Evolutionary conservation across 2,113 vertebrate genomes (phyloP).

Genomic region (Pollimyrus isidori): DNA sequence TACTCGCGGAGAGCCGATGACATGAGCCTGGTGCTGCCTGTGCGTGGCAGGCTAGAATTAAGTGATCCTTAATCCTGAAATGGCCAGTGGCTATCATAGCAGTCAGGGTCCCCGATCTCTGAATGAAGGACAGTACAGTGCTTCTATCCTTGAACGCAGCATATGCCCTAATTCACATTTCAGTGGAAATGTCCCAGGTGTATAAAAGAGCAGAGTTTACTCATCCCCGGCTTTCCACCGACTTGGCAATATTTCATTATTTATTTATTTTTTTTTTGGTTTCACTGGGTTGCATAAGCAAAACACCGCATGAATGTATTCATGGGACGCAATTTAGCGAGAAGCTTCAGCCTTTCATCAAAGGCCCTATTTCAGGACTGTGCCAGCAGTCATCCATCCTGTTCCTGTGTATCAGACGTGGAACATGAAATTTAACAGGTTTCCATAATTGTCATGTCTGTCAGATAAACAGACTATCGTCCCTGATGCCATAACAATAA

Average conservation of each 20-base stretch:
- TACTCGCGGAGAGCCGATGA: neutral
- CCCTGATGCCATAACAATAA: constrained; percentile 28
- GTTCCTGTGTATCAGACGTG: constrained; percentile 17
- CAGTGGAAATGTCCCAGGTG: neutral
- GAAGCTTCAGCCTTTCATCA: constrained; percentile 1
- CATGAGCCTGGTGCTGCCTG: neutral
- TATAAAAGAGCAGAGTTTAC: neutral
- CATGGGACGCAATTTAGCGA: constrained; percentile 9
- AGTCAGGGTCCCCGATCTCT: neutral
- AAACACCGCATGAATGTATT: constrained; percentile 11
- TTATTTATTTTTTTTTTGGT: constrained; percentile 12
- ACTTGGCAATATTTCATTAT: neutral
- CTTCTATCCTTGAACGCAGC: neutral
- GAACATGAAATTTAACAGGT: constrained; percentile 29
- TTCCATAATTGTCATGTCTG: constrained; percentile 37
- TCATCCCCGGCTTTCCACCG: neutral
- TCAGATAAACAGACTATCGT: constrained; percentile 34
- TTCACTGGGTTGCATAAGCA: constrained; percentile 15
- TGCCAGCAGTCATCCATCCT: neutral
- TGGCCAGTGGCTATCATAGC: neutral
- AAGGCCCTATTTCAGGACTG: neutral
- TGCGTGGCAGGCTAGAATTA: neutral
- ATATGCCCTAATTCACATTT: neutral
- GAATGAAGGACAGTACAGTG: neutral
- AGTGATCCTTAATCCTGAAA: neutral